Base-by-base conservation (phyloP, 2,113 vertebrate species). In the Shinisaurus crocodilurus region DNA sequence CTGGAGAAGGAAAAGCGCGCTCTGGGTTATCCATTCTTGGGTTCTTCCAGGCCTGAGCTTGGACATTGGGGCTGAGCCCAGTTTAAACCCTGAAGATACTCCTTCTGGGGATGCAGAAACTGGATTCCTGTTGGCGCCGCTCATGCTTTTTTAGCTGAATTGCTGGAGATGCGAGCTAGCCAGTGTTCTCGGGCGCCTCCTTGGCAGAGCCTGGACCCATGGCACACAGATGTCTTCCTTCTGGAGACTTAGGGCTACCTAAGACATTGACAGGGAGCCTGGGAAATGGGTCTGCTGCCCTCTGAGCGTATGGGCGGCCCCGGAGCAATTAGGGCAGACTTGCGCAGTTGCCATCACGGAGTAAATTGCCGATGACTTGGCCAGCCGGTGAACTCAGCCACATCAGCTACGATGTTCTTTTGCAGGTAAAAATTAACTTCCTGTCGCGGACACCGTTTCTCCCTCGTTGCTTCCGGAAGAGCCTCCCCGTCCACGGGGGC, bases 331-430 rank as follows among this genome's bases (percentile, higher is more conserved):
- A 72, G 3, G 27, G 37, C 40, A 27, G 80, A 54, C 12, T 43
- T 5, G 0, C 0, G 29, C 65, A 81, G 82, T 50, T 87, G 79
- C 43, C 85, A 0, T 0, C 0, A 57, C 3, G 1, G 63, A 89
- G 48, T 45, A 85, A 77, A 34, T 10, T 23, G 3, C 1, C 1
- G 87, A 57, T 5, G 82, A 89, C n/a, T 82, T 3, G 76, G 0
- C 63, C 77, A 79, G n/a, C 83, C 54, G 40, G 4, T 74, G 76
- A 80, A 75, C 72, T 69, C 29, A 0, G 0, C 69, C 84, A 86
- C 87, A 54, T 13, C 67, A 48, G 4, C 54, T 12, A 0, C 12
- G 37, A 2, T 5, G 0, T n/a, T 76, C 1, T 27, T 3, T 37
- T 76, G 83, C 60, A 29, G 87, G 50, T 50, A 13, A 45, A 70